phyloP scores from a whole-genome alignment of 53 echinoderm and acorn worm species.

The Holothuria leucospilota region DNA sequence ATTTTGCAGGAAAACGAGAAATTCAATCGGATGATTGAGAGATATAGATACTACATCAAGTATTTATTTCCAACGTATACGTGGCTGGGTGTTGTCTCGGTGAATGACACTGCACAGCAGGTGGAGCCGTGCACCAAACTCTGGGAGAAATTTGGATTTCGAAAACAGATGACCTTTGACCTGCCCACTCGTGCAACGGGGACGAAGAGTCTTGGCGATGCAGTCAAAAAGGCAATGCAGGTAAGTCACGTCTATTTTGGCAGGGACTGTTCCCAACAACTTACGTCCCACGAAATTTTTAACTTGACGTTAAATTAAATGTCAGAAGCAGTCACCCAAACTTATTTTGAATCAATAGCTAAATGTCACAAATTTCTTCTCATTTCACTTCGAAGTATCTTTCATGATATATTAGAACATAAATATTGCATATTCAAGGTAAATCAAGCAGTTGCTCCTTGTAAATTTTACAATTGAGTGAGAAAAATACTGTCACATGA shows the following conservation, averaged over 20 bases:
- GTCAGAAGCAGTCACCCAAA: no score
- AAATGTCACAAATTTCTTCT: no score
- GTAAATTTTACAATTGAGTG: no score
- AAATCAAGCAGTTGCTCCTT: no score
- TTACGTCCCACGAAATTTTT: no score
- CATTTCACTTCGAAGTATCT: no score
- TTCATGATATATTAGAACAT: no score
- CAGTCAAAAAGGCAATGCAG: conserved; percentile 6
- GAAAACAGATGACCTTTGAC: not conserved
- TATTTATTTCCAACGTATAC: conserved; percentile 32
- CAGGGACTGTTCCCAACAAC: no score
- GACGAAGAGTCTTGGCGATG: not conserved
- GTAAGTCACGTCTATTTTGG: not conserved
- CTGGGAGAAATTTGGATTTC: conserved; percentile 3
- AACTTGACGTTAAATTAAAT: no score
- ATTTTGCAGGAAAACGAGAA: conserved; percentile 5
- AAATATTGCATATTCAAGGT: no score
- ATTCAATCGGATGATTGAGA: conserved; percentile 28
- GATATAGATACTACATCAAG: not conserved
- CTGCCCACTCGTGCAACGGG: not conserved
- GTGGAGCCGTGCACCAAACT: conserved; percentile 1
- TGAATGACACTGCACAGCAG: not conserved
- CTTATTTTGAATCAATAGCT: no score
- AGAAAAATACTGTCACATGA: no score
- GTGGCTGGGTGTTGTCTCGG: conserved; percentile 27